Percentiles rank a stretch among this genome's conserved stretches.
Conservation (phyloP, 2,113 vertebrate species). For the Promerops cafer region DNA sequence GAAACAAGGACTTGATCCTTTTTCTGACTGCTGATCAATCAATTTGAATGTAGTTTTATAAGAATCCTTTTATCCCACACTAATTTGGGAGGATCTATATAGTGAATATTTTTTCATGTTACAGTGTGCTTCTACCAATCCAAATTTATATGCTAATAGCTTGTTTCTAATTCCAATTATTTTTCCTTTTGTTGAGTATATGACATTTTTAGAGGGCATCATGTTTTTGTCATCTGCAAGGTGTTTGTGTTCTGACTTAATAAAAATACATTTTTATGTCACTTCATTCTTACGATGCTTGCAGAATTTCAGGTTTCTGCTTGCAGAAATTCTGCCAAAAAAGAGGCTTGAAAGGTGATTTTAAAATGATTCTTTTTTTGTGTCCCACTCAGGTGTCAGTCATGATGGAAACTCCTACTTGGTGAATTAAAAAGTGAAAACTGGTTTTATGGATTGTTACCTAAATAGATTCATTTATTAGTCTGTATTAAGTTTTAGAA, state of each 20-base stretch:
- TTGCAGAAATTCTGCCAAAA: neutral
- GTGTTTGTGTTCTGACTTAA: neutral
- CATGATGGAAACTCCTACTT: neutral
- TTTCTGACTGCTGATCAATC: neutral
- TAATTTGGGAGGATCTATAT: neutral
- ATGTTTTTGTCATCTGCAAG: neutral
- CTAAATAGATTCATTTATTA: neutral
- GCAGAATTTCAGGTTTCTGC: neutral
- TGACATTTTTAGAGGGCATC: neutral
- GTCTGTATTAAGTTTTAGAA: neutral
- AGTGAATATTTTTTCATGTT: neutral
- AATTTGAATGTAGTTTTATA: neutral
- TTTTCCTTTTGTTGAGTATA: neutral
- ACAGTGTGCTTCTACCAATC: neutral
- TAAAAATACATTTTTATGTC: neutral
- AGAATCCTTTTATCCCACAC: neutral
- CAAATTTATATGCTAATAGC: neutral
- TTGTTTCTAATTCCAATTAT: neutral
- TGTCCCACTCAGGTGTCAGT: neutral
- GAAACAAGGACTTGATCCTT: neutral
- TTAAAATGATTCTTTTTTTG: neutral
- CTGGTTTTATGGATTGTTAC: neutral
- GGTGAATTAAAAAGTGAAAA: neutral
- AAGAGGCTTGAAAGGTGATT: neutral
- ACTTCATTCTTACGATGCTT: neutral